phyloP scores from a whole-genome alignment of 2,797 vertebrate genomes.

The Apodemus agrarius region DNA sequence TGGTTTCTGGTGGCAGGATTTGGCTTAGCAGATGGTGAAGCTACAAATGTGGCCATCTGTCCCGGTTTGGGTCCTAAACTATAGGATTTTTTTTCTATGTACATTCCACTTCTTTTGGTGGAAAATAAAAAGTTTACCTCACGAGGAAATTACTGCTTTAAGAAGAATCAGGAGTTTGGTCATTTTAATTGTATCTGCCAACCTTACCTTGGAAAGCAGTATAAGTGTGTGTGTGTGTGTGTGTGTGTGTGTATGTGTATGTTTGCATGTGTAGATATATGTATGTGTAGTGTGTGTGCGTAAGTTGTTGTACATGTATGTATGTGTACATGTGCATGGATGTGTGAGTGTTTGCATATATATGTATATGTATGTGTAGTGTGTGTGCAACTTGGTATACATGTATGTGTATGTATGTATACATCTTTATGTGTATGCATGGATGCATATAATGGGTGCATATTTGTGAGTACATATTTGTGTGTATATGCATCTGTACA shows the following conservation, averaged over 20 bases:
- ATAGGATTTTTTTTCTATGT: slow-evolving; percentile 32
- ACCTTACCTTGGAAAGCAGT: slow-evolving; percentile 29
- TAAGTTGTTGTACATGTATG: too few species aligned
- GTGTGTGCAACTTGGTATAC: background rate
- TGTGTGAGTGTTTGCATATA: background rate
- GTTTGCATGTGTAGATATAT: background rate
- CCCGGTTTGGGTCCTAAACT: slow-evolving; percentile 24
- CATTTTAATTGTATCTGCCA: slow-evolving; percentile 25
- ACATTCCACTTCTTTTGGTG: slow-evolving; percentile 10
- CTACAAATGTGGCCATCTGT: slow-evolving; percentile 40
- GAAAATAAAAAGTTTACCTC: background rate
- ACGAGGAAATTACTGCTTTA: background rate
- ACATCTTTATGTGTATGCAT: background rate
- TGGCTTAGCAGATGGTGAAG: slow-evolving; percentile 52
- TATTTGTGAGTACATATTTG: background rate
- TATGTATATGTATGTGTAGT: background rate
- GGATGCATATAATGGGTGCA: background rate
- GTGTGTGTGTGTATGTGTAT: background rate
- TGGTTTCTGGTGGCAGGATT: background rate
- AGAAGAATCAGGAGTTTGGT: background rate
- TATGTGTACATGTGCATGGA: background rate
- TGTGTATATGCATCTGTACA: background rate
- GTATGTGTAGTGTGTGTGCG: too few species aligned
- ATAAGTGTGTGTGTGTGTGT: background rate
- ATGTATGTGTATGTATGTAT: too few species aligned